Evolutionary conservation across 2,113 vertebrate species (phyloP), one percentile per base, ranked within the genome.

Genomic region (Hypomesus transpacificus): DNA sequence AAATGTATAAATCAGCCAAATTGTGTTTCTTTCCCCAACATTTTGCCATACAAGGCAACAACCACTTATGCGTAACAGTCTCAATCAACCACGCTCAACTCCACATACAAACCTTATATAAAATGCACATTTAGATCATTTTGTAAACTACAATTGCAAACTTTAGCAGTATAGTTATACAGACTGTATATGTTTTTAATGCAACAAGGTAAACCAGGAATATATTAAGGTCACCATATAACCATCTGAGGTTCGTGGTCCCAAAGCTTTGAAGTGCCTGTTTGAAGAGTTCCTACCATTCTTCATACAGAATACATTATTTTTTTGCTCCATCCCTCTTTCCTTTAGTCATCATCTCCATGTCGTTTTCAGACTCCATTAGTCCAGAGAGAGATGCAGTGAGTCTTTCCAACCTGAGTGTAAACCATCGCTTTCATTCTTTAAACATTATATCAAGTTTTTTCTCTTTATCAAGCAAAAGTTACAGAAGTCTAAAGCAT

Each of bases 401-500:
- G 16, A 66, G 18, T 75, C 67, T 71, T 69, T 54, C 60, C 58
- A 51, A 57, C 64, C 63, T 64, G 69, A 69, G 9, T 52, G 69
- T 80, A 59, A 74, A 62, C 69, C 71, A 68, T 78, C 64, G 70
- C 79, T 69, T 77, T 50, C 76, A 63, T 75, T 86, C 82, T 72
- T 67, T 67, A 69, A 79, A 77, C 76, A 52, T 82, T 68, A 77
- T 75, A 73, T 83, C 69, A 53, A 72, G 73, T 67, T 69, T 72
- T 80, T 28, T 71, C 81, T 71, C 62, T 82, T 82, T 82, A 28
- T 87, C 87, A 89, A 90, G 90, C 91, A 87, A 81, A 84, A 84
- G 79, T 86, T 90, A 91, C 80, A 82, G 85, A 66, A 83, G 81
- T 86, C 66, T 85, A 86, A 80, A 75, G 84, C 92, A 93, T 93